Evolutionary conservation across 2,797 vertebrate genomes (phyloP).

Genomic region (Mus caroli): DNA sequence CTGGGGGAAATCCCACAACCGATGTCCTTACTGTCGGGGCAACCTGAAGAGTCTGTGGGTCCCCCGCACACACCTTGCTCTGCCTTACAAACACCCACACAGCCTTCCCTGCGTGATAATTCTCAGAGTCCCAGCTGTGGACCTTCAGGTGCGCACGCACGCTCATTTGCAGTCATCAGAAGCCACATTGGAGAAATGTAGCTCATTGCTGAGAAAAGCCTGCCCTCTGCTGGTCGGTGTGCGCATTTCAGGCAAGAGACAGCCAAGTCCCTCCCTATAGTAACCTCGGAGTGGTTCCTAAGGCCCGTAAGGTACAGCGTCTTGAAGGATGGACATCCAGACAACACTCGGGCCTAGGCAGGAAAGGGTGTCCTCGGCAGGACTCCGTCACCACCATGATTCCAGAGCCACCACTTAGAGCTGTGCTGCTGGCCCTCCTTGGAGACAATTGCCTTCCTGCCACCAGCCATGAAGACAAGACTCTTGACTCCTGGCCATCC

Average conservation of each 20-base stretch:
- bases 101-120: not conserved
- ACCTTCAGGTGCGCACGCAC: not conserved
- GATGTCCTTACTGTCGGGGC: not conserved
- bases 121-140: not conserved
- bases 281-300: not conserved
- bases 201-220: constrained; percentile 3
- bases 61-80: not conserved
- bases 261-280: not conserved
- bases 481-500: not conserved
- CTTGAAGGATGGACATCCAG: not conserved
- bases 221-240: constrained; percentile 33
- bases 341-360: not conserved
- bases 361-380: too few species aligned
- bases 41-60: not conserved
- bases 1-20: not conserved
- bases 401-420: not conserved
- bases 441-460: too few species aligned
- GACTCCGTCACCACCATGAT: not conserved
- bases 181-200: not conserved
- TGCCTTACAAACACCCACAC: not conserved
- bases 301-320: not conserved
- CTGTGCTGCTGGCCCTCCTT: not conserved
- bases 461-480: not conserved
- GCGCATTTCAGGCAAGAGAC: not conserved
- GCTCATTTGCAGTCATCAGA: not conserved